Evolutionary conservation across 2,888 invertebrate species (phyloP), one percentile per base, ranked within the genome.

Genomic region (Cerceris rybyensis): DNA sequence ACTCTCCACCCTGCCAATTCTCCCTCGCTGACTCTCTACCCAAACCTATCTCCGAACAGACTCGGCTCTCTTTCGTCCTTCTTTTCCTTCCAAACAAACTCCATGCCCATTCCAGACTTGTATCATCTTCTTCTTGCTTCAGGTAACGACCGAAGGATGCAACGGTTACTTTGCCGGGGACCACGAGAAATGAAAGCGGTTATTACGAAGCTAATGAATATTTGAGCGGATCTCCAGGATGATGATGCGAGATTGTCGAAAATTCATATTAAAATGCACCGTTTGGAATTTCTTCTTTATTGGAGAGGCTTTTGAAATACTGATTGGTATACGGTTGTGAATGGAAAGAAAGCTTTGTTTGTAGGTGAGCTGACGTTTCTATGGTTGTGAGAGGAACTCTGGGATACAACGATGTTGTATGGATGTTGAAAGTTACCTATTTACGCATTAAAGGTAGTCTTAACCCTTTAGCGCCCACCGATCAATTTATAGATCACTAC

Each of bases 31-130:
- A 57, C 71, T 72, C 71, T 55, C 59, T 68, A 54, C 75, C 68
- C 64, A 63, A 70, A 63, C 76, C 69, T 83, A 79, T 82, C 77
- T 76, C 75, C 78, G 74, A 70, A 64, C 70, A 78, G 75, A 59
- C 69, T 72, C 68, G 46, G 8, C 43, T 54, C 43, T 17, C 49
- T 13, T 39, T 57, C 59, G 46, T 52, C 55, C 78, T 42, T 61
- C 57, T 60, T 66, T 60, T 55, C 60, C 52, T 67, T 39, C 63
- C 72, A 68, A 78, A 72, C 78, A 78, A 28, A 78, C 67, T 69
- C 70, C 66, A 78, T 78, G 74, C 73, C 61, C 75, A n/a, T 64
- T 75, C 70, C 58, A 50, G 74, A 64, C 77, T 66, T 72, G 17
- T 60, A 70, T 63, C 65, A 70, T 64, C 50, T 28, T 14, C 28